Percentiles rank a stretch among this genome's conserved stretches.
Conservation (phyloP, 2,113 vertebrate genomes). For the Chauna torquata region DNA sequence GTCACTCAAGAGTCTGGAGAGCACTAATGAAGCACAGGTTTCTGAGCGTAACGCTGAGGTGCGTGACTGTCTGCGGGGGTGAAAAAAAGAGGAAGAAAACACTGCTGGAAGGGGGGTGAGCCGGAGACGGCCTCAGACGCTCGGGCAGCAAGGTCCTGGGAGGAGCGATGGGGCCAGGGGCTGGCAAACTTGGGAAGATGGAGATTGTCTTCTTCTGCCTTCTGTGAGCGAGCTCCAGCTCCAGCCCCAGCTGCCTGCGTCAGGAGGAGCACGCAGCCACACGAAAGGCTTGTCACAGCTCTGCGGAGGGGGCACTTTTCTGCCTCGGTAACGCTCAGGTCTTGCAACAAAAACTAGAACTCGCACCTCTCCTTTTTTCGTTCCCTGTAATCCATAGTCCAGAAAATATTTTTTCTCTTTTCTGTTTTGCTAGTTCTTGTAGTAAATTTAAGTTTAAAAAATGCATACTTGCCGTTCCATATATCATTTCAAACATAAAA, state of each 20-base stretch:
- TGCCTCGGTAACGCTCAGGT: neutral
- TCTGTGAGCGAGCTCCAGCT: neutral
- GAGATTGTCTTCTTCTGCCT: neutral
- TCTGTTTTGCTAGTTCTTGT: neutral
- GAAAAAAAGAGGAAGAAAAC: neutral
- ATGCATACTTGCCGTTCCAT: neutral
- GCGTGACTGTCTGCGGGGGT: accelerated
- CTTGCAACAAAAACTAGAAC: neutral
- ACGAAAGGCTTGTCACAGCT: neutral
- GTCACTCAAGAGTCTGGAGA: neutral
- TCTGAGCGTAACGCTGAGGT: neutral
- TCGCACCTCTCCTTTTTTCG: neutral
- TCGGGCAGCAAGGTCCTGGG: accelerated
- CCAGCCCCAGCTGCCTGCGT: neutral
- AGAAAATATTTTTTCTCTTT: neutral
- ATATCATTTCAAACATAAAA: neutral
- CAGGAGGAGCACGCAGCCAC: neutral
- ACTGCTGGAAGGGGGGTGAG: neutral
- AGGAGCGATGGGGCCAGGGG: too few species aligned
- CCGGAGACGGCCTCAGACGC: accelerated
- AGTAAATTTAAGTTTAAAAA: neutral
- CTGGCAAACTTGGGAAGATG: neutral
- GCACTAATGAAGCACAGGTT: accelerated
- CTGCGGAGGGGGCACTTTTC: neutral
- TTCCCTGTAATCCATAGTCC: neutral